Evolutionary conservation across 2,113 vertebrate genomes (phyloP).

Genomic region (Leiothrix lutea): DNA sequence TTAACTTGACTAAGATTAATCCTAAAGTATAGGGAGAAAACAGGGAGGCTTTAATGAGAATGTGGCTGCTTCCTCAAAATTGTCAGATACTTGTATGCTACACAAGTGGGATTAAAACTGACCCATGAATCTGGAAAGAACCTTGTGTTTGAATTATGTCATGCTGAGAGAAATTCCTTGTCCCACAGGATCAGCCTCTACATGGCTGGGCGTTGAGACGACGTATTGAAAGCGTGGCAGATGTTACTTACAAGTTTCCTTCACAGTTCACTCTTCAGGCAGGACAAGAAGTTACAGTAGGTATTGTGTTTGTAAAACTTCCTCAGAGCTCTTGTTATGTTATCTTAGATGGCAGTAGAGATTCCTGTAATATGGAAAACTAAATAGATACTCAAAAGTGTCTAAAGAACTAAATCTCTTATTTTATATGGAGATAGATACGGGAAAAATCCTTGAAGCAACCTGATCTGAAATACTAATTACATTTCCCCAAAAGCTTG

Average conservation of each 20-base stretch:
- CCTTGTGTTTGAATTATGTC: not conserved
- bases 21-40: not conserved
- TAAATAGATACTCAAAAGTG: not conserved
- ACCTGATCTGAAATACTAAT: not conserved
- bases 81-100: not conserved
- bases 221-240: conserved; percentile 42
- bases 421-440: not conserved
- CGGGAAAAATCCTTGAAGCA: not conserved
- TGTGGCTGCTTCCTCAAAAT: not conserved
- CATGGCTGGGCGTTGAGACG: conserved; percentile 78
- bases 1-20: not conserved
- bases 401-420: not conserved
- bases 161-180: not conserved
- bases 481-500: not conserved
- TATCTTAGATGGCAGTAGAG: not conserved
- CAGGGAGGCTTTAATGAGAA: not conserved
- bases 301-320: conserved; percentile 23
- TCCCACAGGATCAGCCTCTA: conserved; percentile 77
- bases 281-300: conserved; percentile 79
- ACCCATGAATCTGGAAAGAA: not conserved
- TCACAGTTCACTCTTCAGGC: conserved; percentile 70
- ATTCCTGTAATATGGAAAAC: not conserved
- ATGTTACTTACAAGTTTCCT: conserved; percentile 79
- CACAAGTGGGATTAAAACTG: not conserved
- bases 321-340: not conserved